Conservation (phyloP, 1,140 invertebrate species). For the Euschistus heros region DNA sequence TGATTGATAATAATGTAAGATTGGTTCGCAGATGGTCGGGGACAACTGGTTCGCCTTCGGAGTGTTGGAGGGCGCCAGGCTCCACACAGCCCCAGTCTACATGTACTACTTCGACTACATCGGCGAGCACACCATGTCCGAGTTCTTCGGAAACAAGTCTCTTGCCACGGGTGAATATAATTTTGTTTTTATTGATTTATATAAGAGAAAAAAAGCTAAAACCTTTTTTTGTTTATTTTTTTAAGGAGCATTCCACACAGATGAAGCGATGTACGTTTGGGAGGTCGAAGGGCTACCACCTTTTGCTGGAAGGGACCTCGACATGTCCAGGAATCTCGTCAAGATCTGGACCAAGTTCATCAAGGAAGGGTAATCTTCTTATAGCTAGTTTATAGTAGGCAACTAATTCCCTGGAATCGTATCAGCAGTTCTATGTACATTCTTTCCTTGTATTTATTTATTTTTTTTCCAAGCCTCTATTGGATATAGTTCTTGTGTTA, state of each 20-base stretch:
- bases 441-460: too few relatives aligned
- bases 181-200: too few relatives aligned
- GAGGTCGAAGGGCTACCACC: neutral
- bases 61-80: neutral
- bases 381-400: neutral
- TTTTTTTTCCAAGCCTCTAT: too few relatives aligned
- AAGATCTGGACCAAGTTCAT: constrained; percentile 6
- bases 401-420: too few relatives aligned
- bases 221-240: neutral
- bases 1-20: too few relatives aligned
- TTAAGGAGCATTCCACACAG: constrained; percentile 2
- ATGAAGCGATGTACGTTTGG: neutral
- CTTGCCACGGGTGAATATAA: neutral
- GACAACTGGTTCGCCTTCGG: constrained; percentile 1
- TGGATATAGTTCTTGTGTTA: neutral
- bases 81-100: neutral
- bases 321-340: neutral
- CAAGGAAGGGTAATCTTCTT: neutral
- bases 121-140: neutral
- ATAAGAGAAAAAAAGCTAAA: neutral
- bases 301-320: neutral
- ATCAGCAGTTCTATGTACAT: too few relatives aligned
- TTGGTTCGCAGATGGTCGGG: neutral
- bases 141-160: neutral
- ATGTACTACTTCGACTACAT: constrained; percentile 5